These are phyloP conservation scores for Equus przewalskii DNA, from an alignment of 2,113 vertebrate species.

Conservation along the genomic window DNA sequence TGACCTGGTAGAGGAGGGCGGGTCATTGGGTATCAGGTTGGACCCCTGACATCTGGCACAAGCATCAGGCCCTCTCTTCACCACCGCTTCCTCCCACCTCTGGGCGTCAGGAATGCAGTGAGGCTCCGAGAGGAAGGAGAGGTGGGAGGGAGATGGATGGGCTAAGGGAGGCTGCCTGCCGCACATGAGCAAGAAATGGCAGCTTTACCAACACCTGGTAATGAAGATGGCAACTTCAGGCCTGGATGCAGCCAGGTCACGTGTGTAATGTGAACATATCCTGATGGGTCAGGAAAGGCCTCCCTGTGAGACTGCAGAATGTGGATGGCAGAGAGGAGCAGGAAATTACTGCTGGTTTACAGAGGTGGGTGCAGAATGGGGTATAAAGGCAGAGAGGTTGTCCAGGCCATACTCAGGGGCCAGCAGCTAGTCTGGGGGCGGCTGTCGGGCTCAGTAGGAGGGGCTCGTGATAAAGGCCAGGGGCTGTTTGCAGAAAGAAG, in stretches of 20 bases:
- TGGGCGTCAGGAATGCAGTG: no score
- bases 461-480: not conserved
- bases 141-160: not conserved
- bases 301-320: not conserved
- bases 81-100: not conserved
- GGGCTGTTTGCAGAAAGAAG: not conserved
- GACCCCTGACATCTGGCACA: no score
- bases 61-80: no score
- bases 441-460: accelerated
- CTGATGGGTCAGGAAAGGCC: no score
- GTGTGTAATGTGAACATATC: no score
- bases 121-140: not conserved
- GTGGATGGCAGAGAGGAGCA: not conserved
- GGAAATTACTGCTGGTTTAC: not conserved
- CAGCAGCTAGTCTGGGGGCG: not conserved
- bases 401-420: not conserved
- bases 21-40: no score
- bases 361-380: not conserved
- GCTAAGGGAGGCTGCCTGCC: no score
- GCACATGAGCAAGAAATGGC: not conserved
- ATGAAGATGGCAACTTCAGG: not conserved
- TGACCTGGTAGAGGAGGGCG: not conserved
- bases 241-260: no score
- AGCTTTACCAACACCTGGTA: not conserved
- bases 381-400: not conserved